Evolutionary conservation across 2,797 vertebrate genomes (phyloP).

Genomic region (Malacoraja senta): DNA sequence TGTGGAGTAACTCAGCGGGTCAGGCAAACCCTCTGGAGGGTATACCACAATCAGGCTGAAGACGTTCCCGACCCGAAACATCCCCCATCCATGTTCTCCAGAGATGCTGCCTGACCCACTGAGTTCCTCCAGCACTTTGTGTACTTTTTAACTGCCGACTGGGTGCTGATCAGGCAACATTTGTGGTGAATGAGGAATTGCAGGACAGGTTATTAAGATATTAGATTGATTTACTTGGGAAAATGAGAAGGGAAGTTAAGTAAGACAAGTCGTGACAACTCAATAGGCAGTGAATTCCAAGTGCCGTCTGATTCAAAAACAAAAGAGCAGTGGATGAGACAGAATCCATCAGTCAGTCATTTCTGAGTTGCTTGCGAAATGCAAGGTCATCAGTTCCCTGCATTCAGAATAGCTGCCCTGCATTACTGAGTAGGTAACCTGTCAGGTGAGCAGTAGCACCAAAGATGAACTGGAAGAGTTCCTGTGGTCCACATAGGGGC

Average conservation of each 20-base stretch:
- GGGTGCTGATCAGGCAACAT: too few species aligned
- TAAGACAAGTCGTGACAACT: not conserved
- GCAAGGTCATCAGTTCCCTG: too few species aligned
- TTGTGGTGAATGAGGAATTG: too few species aligned
- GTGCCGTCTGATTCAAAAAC: not conserved
- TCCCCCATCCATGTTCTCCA: too few species aligned
- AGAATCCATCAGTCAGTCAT: not conserved
- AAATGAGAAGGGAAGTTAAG: not conserved
- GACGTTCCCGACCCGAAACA: too few species aligned
- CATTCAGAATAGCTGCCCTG: too few species aligned
- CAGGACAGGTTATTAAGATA: not conserved
- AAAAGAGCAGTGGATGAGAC: not conserved
- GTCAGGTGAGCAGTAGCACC: not conserved
- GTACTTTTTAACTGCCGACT: too few species aligned
- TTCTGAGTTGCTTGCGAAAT: not conserved
- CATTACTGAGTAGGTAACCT: not conserved
- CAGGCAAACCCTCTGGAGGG: too few species aligned
- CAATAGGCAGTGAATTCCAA: not conserved
- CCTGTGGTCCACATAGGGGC: not conserved
- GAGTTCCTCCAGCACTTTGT: too few species aligned
- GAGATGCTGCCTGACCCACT: too few species aligned
- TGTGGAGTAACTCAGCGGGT: too few species aligned
- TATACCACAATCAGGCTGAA: too few species aligned
- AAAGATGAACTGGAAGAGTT: not conserved
- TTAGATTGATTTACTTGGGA: not conserved